A percentile compares a stretch with the other conserved stretches of the same genome.
phyloP scores from a whole-genome alignment of 2,888 invertebrate species.

The Luperina testacea region DNA sequence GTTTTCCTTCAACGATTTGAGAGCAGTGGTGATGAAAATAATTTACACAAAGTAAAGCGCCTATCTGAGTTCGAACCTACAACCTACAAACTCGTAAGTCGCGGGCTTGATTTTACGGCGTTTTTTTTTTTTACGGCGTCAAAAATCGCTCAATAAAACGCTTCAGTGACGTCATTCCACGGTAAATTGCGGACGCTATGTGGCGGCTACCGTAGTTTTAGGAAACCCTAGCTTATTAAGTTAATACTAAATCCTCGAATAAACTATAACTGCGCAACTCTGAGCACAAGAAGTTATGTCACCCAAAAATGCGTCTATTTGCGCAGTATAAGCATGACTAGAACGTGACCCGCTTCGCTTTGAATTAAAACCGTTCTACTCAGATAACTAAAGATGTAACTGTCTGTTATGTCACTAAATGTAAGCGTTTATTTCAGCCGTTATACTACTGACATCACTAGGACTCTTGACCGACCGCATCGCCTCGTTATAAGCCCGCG shows the following conservation, averaged over 20 bases:
- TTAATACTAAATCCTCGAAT: background rate
- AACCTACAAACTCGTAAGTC: too few relatives aligned
- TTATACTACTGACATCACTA: conserved; percentile 3
- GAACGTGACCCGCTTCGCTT: conserved; percentile 26
- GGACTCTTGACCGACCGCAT: background rate
- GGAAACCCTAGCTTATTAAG: background rate
- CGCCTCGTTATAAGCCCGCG: background rate
- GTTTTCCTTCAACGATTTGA: too few relatives aligned
- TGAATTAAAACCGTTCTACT: conserved; percentile 13
- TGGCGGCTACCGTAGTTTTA: background rate
- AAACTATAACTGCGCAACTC: conserved; percentile 4
- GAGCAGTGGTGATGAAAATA: too few relatives aligned
- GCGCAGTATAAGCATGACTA: conserved; percentile 14
- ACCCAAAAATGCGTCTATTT: conserved; percentile 20
- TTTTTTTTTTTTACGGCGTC: background rate
- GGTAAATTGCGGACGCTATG: background rate
- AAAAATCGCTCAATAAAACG: background rate
- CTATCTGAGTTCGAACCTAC: too few relatives aligned
- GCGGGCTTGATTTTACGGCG: too few relatives aligned
- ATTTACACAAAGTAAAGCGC: too few relatives aligned
- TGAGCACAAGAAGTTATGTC: conserved; percentile 21
- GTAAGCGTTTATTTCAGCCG: background rate
- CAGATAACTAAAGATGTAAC: conserved; percentile 19
- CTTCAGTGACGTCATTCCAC: background rate
- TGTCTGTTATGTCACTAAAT: conserved; percentile 17